Evolutionary conservation across 53 echinoderm and acorn worm genomes (phyloP).

Genomic region (Crossaster papposus): DNA sequence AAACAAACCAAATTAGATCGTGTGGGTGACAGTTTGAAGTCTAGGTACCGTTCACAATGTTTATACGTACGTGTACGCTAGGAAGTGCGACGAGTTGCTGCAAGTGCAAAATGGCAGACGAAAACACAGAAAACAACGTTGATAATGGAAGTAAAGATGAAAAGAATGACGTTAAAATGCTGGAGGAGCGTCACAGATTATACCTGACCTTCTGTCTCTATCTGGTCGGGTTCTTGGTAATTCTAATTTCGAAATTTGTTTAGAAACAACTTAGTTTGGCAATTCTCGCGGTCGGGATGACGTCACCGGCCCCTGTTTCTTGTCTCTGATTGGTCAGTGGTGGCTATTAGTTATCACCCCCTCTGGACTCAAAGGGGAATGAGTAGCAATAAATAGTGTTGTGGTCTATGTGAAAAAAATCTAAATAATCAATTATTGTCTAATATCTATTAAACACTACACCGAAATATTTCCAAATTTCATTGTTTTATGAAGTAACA

Average conservation of each 20-base stretch:
- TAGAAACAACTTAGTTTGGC: background rate
- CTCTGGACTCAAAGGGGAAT: no score
- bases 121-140: background rate
- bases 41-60: background rate
- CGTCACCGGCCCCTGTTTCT: no score
- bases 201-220: slow-evolving; percentile 73
- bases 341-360: no score
- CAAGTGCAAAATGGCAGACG: slow-evolving; percentile 7
- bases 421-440: no score
- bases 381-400: no score
- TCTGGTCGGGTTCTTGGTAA: slow-evolving; percentile 80
- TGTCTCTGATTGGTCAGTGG: no score
- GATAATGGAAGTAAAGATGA: background rate
- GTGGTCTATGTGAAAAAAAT: no score
- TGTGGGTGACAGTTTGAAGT: no score
- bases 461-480: no score
- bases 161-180: slow-evolving; percentile 7
- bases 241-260: slow-evolving; percentile 8
- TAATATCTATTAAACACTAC: no score
- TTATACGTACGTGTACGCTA: background rate
- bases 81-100: background rate
- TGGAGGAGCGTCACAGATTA: slow-evolving; percentile 49
- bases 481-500: no score
- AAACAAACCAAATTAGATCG: background rate
- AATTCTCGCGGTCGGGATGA: background rate